A percentile compares a stretch with the other conserved stretches of the same genome.
Conservation (phyloP, 2,797 vertebrate genomes). For the Mastacembelus armatus region DNA sequence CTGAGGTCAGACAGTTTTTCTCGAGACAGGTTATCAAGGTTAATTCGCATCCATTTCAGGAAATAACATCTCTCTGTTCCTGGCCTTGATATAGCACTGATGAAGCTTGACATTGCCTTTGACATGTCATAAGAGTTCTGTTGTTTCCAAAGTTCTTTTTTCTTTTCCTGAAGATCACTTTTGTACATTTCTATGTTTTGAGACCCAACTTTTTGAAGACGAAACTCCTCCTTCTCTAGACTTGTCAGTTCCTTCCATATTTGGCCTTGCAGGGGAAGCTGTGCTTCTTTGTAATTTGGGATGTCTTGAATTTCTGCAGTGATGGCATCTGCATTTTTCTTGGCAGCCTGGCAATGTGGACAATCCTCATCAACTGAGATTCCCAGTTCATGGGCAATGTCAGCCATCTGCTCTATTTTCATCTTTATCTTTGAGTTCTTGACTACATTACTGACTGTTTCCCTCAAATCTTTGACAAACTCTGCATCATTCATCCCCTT, state of each 20-base stretch:
- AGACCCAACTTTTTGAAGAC: slow-evolving; percentile 65
- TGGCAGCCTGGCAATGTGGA: slow-evolving; percentile 75
- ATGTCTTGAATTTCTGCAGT: slow-evolving; percentile 67
- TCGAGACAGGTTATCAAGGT: slow-evolving; percentile 77
- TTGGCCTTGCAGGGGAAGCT: slow-evolving; percentile 82
- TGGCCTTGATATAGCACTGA: slow-evolving; percentile 69
- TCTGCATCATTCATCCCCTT: slow-evolving; percentile 65
- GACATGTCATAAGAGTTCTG: slow-evolving; percentile 70
- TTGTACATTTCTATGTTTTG: slow-evolving; percentile 70
- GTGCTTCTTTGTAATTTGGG: slow-evolving; percentile 60
- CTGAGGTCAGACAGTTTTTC: slow-evolving; percentile 63
- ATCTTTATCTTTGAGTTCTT: slow-evolving; percentile 38
- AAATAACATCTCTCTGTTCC: slow-evolving; percentile 78
- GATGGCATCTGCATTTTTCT: slow-evolving; percentile 71
- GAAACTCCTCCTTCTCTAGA: slow-evolving; percentile 82
- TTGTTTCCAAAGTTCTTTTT: slow-evolving; percentile 57
- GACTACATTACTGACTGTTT: slow-evolving; percentile 32
- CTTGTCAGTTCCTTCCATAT: slow-evolving; percentile 77
- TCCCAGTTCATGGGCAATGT: slow-evolving; percentile 70
- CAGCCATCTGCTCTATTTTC: slow-evolving; percentile 74
- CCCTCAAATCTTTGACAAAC: slow-evolving; percentile 59
- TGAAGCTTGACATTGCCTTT: slow-evolving; percentile 75
- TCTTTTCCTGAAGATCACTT: slow-evolving; percentile 56
- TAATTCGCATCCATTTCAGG: slow-evolving; percentile 86
- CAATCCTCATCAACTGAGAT: slow-evolving; percentile 83